Base-by-base conservation (phyloP, 2,888 invertebrate species). In the Athalia cordata region DNA sequence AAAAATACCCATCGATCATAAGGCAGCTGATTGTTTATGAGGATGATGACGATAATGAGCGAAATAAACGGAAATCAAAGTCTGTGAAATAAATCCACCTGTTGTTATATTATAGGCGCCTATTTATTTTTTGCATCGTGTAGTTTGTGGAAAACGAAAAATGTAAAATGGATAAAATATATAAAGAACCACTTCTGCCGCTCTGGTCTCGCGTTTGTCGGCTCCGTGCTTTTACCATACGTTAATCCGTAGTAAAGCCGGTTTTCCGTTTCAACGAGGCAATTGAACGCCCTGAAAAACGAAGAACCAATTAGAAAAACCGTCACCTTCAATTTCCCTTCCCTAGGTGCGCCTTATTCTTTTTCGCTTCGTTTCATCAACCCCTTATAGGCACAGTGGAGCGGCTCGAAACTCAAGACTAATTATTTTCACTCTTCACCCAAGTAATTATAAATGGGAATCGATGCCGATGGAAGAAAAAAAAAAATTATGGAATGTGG, bases 221-320 rank as follows among this genome's bases (percentile, higher is more conserved):
- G 29, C 29, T 29, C 29, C 29, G 8, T 9, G 64, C 64, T 43
- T 45, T 64, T 45, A 43, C 45, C 64, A 45, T n/a, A 29, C 8
- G n/a, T 9, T n/a, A 11, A 66, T 66, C 66, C 66, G 29, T 29
- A 2, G 29, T 29, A 29, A 29, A 29, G 29, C 29, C 29, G 29
- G 29, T 29, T 29, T 29, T 29, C 29, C 29, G 29, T 29, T 29
- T 29, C 29, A 29, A 29, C 29, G 29, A 66, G 66, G 66, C 66
- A 49, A 66, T 66, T 66, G 66, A 66, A 66, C 66, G 66, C 66
- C 11, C 47, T 49, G 66, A 66, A 66, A 66, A 66, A 49, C 49
- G 66, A 49, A 66, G 49, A 66, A 66, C 66, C 66, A 66, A 66
- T 66, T 66, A 66, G 47, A 66, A 66, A 29, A 29, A 29, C 29